These are phyloP conservation scores for Atta texana DNA, from an alignment of 1,140 invertebrate species.

Conservation along the genomic window DNA sequence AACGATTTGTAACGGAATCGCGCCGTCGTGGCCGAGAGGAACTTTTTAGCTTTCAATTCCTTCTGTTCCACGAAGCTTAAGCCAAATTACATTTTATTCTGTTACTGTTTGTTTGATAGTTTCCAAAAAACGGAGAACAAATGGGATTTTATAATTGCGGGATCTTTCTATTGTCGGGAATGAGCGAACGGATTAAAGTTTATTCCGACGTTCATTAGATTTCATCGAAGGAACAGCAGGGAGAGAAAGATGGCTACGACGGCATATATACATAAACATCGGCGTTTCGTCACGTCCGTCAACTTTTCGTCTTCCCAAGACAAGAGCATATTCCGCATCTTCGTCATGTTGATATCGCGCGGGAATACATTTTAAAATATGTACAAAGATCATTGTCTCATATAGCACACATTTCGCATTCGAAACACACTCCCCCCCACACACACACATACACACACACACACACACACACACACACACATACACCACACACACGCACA, in stretches of 20 bases:
- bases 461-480: background rate
- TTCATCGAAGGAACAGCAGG: background rate
- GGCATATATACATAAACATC: conserved; percentile 32
- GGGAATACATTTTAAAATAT: conserved; percentile 69
- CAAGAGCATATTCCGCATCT: conserved; percentile 26
- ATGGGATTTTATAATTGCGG: background rate
- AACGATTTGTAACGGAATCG: background rate
- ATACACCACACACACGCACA: background rate
- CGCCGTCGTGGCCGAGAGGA: background rate
- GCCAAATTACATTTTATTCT: background rate
- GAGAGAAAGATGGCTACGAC: background rate
- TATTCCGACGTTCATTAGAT: background rate
- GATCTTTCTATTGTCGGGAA: conserved; percentile 1
- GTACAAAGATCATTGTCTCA: conserved; percentile 74
- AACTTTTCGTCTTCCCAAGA: conserved; percentile 46
- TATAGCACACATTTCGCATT: conserved; percentile 14
- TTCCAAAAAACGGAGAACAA: background rate
- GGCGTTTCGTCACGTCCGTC: conserved; percentile 70
- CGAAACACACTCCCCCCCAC: background rate
- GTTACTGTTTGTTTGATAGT: background rate
- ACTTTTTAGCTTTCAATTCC: background rate
- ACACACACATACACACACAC: background rate
- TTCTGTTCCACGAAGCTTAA: background rate
- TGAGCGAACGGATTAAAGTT: conserved; percentile 9
- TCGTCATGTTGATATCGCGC: conserved; percentile 36